phyloP scores from a whole-genome alignment of 2,113 vertebrate genomes.

The Telmatochromis bifrenatus region DNA sequence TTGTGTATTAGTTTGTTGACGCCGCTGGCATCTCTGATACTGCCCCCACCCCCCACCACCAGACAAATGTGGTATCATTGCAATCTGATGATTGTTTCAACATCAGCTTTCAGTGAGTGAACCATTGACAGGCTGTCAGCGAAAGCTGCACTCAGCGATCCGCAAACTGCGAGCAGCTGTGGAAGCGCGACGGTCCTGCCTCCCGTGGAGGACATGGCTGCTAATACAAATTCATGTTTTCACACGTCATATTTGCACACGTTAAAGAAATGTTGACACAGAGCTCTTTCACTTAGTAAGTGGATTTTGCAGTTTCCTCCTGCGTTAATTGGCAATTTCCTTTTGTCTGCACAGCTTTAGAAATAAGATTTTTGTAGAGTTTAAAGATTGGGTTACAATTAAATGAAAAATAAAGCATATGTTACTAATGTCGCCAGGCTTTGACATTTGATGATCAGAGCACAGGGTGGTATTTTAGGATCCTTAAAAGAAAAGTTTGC shows the following conservation, averaged over 20 bases:
- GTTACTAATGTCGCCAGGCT: not conserved
- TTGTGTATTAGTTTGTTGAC: not conserved
- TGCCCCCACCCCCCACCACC: not conserved
- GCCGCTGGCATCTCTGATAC: not conserved
- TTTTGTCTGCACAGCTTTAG: not conserved
- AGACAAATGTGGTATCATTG: not conserved
- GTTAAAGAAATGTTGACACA: not conserved
- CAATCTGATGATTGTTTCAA: not conserved
- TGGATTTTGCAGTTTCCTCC: not conserved
- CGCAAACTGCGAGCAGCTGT: not conserved
- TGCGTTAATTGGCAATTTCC: not conserved
- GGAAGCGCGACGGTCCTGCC: not conserved
- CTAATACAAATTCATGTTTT: not conserved
- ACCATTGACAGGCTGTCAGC: rapidly evolving
- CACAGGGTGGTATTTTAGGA: not conserved
- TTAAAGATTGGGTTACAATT: not conserved
- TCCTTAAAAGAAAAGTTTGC: rapidly evolving
- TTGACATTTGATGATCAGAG: not conserved
- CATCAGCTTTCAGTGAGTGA: not conserved
- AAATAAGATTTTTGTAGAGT: not conserved
- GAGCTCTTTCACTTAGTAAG: not conserved
- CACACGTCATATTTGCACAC: not conserved
- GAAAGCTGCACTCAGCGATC: not conserved
- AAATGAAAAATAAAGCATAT: not conserved
- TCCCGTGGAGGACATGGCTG: not conserved